These are phyloP conservation scores for Urechis unicinctus DNA, from an alignment of 2,888 invertebrate genomes.

Conservation along the genomic window DNA sequence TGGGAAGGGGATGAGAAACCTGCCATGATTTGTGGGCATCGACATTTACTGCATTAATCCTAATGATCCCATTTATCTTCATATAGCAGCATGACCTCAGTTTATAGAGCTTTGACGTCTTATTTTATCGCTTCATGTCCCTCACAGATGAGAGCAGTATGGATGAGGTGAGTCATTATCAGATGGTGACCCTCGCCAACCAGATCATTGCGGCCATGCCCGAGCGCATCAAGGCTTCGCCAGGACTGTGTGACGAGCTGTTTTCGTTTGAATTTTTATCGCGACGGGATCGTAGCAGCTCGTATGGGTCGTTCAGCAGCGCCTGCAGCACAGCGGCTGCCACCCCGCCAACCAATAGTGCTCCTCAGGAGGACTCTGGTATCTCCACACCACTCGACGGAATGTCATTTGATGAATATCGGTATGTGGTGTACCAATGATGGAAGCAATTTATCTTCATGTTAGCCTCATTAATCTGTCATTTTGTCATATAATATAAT, in stretches of 20 bases:
- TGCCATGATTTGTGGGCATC: too few species aligned
- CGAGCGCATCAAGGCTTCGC: slow-evolving; percentile 84
- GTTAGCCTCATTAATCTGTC: too few species aligned
- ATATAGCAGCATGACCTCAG: too few species aligned
- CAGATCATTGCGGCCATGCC: slow-evolving; percentile 98
- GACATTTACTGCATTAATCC: too few species aligned
- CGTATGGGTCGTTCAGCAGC: slow-evolving; percentile 59
- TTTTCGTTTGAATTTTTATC: slow-evolving; percentile 5
- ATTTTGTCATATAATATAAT: too few species aligned
- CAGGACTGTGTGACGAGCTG: slow-evolving; percentile 57
- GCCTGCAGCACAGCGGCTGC: slow-evolving; percentile 13
- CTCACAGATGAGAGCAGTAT: slow-evolving; percentile 1
- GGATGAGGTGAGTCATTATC: slow-evolving; percentile 13
- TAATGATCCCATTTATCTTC: too few species aligned
- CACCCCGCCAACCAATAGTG: slow-evolving; percentile 52
- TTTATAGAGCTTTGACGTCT: too few species aligned
- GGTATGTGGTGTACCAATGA: slow-evolving; percentile 29
- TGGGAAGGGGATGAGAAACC: too few species aligned
- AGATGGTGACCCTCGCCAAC: slow-evolving; percentile 73
- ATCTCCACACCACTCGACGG: slow-evolving; percentile 47
- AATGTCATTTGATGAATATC: slow-evolving; percentile 43
- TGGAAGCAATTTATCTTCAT: too few species aligned
- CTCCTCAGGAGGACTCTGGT: slow-evolving; percentile 47
- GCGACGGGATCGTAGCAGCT: slow-evolving; percentile 60
- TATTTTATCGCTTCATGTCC: too few species aligned